phyloP scores from a whole-genome alignment of 2,797 vertebrate species.

The Clarias pachynema region DNA sequence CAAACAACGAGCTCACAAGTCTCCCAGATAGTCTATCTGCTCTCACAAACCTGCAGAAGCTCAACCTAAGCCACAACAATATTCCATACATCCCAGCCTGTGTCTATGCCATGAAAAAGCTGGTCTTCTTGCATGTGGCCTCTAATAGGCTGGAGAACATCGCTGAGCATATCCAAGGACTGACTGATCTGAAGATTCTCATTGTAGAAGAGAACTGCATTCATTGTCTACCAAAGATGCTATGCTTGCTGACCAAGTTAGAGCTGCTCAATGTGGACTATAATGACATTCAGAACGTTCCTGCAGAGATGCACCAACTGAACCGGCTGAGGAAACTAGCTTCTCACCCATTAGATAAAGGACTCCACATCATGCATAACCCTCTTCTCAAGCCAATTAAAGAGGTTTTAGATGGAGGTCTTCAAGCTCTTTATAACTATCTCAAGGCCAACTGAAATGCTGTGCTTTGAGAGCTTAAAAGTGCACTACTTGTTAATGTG shows the following conservation, averaged over 20 bases:
- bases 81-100: slow-evolving; percentile 83
- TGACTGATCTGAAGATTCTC: slow-evolving; percentile 84
- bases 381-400: slow-evolving; percentile 85
- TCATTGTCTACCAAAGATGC: slow-evolving; percentile 79
- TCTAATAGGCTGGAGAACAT: slow-evolving; percentile 87
- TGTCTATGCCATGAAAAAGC: slow-evolving; percentile 81
- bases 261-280: slow-evolving; percentile 87
- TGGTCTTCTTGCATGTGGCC: slow-evolving; percentile 89
- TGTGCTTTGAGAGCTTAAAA: not conserved
- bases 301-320: slow-evolving; percentile 84
- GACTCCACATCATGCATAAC: slow-evolving; percentile 88
- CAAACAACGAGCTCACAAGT: slow-evolving; percentile 82
- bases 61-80: slow-evolving; percentile 89
- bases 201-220: slow-evolving; percentile 86
- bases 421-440: slow-evolving; percentile 74
- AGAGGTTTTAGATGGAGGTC: slow-evolving; percentile 82
- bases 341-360: slow-evolving; percentile 90
- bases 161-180: slow-evolving; percentile 83
- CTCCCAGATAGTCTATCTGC: slow-evolving; percentile 79
- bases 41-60: slow-evolving; percentile 79
- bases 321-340: slow-evolving; percentile 79
- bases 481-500: not conserved
- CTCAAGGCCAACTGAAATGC: slow-evolving; percentile 60
- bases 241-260: slow-evolving; percentile 80
- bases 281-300: slow-evolving; percentile 86